Base-by-base conservation (phyloP, 2,888 invertebrate species). In the Nephrocerus scutellatus region DNA sequence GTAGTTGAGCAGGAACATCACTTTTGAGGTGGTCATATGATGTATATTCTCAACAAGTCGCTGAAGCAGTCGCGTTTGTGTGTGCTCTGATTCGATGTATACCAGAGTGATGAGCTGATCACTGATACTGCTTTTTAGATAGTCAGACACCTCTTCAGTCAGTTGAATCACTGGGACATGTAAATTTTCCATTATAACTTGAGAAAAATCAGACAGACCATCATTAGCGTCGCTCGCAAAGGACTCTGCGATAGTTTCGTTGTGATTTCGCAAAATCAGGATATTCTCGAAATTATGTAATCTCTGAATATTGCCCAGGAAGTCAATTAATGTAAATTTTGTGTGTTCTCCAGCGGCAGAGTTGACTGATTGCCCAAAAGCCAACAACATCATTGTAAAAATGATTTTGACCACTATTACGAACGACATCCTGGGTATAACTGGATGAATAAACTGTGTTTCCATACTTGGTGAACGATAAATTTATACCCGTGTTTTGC, bases 1-100 rank as follows among this genome's bases (percentile, higher is more conserved):
- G 31, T 26, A 19, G 18, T 52, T 46, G 28, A 59, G 15, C 8
- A 61, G 20, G 35, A 63, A 56, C 5, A 64, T 36, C 5, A 62
- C 48, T 16, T 54, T 53, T 2, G 56, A 36, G n/a, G 41, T 47
- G 7, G 48, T 54, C 48, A 58, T 59, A 8, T 55, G 55, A 12
- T 51, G 41, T 4, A 64, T 47, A 43, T 51, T 56, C 4, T 28
- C 29, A 3, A 53, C 49, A 22, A 59, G 31, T 4, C 49, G 45
- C 6, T 47, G 43, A 0, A 64, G 35, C 5, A 62, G 38, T 2
- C 15, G 41, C n/a, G n/a, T n/a, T n/a, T n/a, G n/a, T 2, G 26
- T 33, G 9, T 58, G 48, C 14, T 49, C 42, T 14, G 38, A 31
- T 10, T 37, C 39, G 20, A 62, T 30, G 36, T 51, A 43, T 4